phyloP scores from a whole-genome alignment of 2,888 invertebrate genomes.

The Tanypteryx hageni region DNA sequence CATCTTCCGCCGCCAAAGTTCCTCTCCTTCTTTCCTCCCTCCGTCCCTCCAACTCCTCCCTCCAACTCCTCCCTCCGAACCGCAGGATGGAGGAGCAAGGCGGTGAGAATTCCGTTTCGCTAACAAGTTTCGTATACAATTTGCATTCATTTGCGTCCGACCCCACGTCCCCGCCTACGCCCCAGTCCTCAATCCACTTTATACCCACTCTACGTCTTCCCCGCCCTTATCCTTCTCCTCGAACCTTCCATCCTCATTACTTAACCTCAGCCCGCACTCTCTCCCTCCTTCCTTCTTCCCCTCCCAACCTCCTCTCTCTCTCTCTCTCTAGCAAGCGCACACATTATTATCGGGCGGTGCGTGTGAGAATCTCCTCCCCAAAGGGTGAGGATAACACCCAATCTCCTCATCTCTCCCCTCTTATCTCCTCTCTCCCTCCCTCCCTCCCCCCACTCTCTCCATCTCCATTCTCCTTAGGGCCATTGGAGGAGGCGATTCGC shows the following conservation, averaged over 20 bases:
- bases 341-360: not conserved
- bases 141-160: constrained; percentile 12
- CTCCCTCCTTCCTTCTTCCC: not conserved
- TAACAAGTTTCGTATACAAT: constrained; percentile 32
- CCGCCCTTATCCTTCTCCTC: not conserved
- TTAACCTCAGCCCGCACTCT: not conserved
- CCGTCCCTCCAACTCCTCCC: not conserved
- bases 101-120: constrained; percentile 25
- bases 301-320: not conserved
- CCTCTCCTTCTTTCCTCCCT: not conserved
- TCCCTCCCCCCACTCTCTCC: not conserved
- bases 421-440: not conserved
- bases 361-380: not conserved
- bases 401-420: not conserved
- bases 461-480: not conserved
- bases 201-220: not conserved
- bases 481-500: no score
- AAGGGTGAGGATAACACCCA: not conserved
- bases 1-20: not conserved
- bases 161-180: not conserved
- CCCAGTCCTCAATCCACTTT: not conserved
- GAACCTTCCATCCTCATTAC: no score
- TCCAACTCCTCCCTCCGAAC: not conserved
- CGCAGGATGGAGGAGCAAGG: not conserved
- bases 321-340: not conserved